Base-by-base conservation (phyloP, 2,888 invertebrate genomes). In the Latrodectus elegans region DNA sequence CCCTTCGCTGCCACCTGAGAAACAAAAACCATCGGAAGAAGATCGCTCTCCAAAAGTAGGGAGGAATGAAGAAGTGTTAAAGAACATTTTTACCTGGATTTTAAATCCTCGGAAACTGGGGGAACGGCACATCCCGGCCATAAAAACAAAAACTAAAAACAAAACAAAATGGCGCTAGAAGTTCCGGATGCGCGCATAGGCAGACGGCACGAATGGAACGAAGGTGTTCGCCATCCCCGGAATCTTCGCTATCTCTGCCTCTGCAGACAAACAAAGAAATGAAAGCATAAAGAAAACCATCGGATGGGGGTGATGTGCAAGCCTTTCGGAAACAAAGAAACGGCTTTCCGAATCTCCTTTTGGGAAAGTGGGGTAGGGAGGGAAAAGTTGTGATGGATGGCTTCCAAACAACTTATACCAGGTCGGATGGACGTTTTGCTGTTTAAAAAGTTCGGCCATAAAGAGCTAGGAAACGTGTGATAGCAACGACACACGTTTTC, bases 261-360 rank as follows among this genome's bases (percentile, higher is more conserved):
- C 6, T 60, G 60, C 60, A 60, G 60, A 60, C 60, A 60, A 60
- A 60, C 60, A 60, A 60, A 60, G n/a, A n/a, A n/a, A 60, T 12
- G 12, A 60, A 60, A 60, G 10, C 12, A 15, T 4, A 74, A 67
- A 53, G 38, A 14, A 74, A 81, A 81, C 68, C 74, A 81, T 52
- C 74, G 26, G 38, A 38, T 38, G 15, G 67, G 3, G 53, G 38
- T 52, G 15, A 81, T 67, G 81, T 74, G 75, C 65, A 84, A 52
- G 55, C 60, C 38, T 60, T 76, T 55, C 9, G 67, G 76, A 80
- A 68, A 84, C 77, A 84, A 84, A 71, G 77, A 70, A 51, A 22
- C 12, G 83, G 60, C n/a, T 60, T 60, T 60, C n/a, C 12, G 12
- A n/a, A 60, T 12, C 10, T 60, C 60, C 10, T 60, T 60, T 60